Conservation (phyloP, 2,113 vertebrate genomes). For the Cryptotis parvus region DNA sequence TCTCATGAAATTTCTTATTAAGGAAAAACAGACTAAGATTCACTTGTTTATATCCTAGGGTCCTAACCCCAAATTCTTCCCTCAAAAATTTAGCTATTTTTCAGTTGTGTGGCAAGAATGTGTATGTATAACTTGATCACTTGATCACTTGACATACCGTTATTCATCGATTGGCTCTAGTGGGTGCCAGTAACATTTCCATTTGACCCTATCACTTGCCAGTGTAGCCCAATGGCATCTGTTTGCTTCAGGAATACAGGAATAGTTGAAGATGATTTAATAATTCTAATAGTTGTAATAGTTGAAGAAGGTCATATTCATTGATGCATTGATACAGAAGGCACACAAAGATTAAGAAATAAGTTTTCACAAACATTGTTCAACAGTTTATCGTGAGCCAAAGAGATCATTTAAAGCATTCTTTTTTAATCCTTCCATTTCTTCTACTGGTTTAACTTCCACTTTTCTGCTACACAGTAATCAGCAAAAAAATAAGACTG, state of each 20-base stretch:
- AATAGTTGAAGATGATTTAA: too few species aligned
- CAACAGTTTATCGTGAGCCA: not conserved
- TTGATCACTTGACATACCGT: too few species aligned
- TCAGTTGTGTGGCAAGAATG: not conserved
- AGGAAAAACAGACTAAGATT: not conserved
- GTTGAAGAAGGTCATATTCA: not conserved
- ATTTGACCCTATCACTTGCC: too few species aligned
- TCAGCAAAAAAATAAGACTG: not conserved
- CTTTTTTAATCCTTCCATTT: slow-evolving; percentile 59
- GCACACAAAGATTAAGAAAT: slow-evolving; percentile 43
- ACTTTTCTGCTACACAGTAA: slow-evolving; percentile 18
- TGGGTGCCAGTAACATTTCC: too few species aligned
- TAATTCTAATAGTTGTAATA: too few species aligned
- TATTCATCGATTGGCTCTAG: too few species aligned
- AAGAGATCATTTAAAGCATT: not conserved
- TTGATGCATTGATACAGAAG: not conserved
- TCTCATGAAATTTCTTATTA: not conserved
- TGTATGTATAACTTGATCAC: fast-evolving
- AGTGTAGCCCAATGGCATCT: too few species aligned
- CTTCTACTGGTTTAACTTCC: slow-evolving; percentile 31
- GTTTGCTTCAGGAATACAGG: too few species aligned
- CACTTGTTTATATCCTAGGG: not conserved
- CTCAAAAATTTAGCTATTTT: not conserved
- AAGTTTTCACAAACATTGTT: not conserved
- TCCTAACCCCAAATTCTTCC: not conserved